Conservation (phyloP, 2,113 vertebrate genomes). For the Andinoacara biseriatus region DNA sequence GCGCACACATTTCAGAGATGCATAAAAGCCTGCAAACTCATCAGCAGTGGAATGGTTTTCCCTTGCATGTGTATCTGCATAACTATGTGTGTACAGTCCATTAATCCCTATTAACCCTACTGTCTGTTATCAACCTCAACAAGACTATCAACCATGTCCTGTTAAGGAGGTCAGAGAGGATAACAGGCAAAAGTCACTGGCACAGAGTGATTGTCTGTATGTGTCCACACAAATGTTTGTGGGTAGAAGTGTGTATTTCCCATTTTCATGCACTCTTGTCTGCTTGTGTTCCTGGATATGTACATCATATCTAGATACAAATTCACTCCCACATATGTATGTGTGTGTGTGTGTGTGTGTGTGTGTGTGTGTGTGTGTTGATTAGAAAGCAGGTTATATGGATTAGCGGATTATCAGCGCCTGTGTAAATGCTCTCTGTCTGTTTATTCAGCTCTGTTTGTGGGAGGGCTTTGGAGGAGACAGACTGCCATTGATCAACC, state of each 20-base stretch:
- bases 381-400: constrained; percentile 72
- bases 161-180: constrained; percentile 68
- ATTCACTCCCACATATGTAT: constrained; percentile 15
- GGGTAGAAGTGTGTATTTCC: constrained; percentile 26
- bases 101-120: constrained; percentile 77
- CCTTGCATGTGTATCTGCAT: constrained; percentile 1
- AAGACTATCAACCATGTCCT: constrained; percentile 63
- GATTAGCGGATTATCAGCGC: constrained; percentile 82
- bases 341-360: background rate
- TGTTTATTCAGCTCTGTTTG: constrained; percentile 86
- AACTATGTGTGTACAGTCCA: constrained; percentile 53
- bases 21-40: constrained; percentile 52
- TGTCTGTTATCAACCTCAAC: constrained; percentile 65
- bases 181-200: constrained; percentile 67
- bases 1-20: constrained; percentile 36
- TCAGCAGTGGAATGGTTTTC: constrained; percentile 32
- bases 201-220: constrained; percentile 1
- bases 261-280: constrained; percentile 12
- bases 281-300: constrained; percentile 30
- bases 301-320: constrained; percentile 15
- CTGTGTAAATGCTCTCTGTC: constrained; percentile 76
- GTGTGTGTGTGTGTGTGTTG: constrained; percentile 35
- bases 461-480: constrained; percentile 78
- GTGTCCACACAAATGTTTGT: constrained; percentile 28
- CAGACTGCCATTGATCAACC: constrained; percentile 80